Evolutionary conservation across 2,797 vertebrate species (phyloP), one percentile per base, ranked within the genome.

Genomic region (Centroberyx gerrardi): DNA sequence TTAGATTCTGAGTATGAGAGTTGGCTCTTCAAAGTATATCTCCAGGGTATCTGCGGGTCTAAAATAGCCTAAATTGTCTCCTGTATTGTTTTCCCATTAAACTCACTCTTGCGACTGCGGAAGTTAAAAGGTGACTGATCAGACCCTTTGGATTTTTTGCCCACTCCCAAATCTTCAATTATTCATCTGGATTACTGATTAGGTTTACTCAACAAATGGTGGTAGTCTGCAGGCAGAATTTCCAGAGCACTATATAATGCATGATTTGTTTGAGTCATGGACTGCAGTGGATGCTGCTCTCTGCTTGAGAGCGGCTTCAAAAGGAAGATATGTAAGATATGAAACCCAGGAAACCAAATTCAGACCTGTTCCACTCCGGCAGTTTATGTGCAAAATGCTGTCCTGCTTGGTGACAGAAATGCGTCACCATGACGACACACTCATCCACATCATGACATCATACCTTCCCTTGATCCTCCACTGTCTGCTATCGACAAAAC

Each of bases 371-470:
- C 36, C 64, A 5, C 14, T 58, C 1, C 3, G 52, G 17, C 14
- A 27, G 33, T 68, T 46, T 17, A 29, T 42, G 29, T 74, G 33
- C 65, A 53, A 40, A 66, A 17, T n/a, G 7, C n/a, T 6, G 27
- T 53, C 27, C 1, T 0, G 5, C n/a, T 15, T 15, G 27, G 54
- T 62, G 54, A 68, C 38, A 62, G 31, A 31, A 71, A 42, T n/a
- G 33, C 29, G 66, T 67, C 14, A 3, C 40, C 58, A 53, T 60
- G 67, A 59, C 36, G 61, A 53, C 59, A 0, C 12, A 15, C n/a
- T 61, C 8, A 49, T 8, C 53, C 48, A 40, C 22, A 29, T 28
- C n/a, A 44, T 70, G 59, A 76, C 51, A 31, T 74, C 59, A 52
- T 31, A 17, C 54, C 42, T 31, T 12, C 28, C 36, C 27, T 73